Percentiles rank a stretch among this genome's conserved stretches.
Evolutionary conservation across 1,140 invertebrate genomes (phyloP).

Genomic region (Neodiprion virginianus): DNA sequence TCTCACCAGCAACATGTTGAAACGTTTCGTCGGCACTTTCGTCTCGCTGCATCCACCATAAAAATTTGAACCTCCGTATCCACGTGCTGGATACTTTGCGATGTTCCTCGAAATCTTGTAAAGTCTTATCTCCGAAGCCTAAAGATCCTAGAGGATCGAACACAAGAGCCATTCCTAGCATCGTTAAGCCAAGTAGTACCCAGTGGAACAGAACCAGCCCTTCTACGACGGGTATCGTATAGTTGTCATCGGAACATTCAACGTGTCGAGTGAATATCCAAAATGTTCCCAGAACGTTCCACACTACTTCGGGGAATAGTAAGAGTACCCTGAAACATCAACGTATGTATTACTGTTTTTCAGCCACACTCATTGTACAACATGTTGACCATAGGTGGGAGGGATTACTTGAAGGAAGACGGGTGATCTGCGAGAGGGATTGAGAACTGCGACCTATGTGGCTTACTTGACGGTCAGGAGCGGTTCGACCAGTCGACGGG

Average conservation of each 20-base stretch:
- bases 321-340: slow-evolving; percentile 68
- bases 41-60: slow-evolving; percentile 82
- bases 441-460: no score
- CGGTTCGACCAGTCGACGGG: slow-evolving; percentile 70
- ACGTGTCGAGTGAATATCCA: slow-evolving; percentile 79
- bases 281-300: slow-evolving; percentile 81
- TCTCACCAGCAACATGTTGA: slow-evolving; percentile 80
- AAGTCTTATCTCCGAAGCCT: slow-evolving; percentile 66
- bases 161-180: slow-evolving; percentile 78
- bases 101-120: slow-evolving; percentile 60
- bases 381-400: no score
- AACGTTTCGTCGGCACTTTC: slow-evolving; percentile 84
- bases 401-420: no score
- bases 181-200: slow-evolving; percentile 75
- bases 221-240: slow-evolving; percentile 76
- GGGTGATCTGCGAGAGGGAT: no score
- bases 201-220: slow-evolving; percentile 82
- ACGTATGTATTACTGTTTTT: slow-evolving; percentile 8
- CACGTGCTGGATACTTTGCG: slow-evolving; percentile 68
- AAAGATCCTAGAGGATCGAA: slow-evolving; percentile 83
- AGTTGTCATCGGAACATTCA: slow-evolving; percentile 71
- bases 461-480: slow-evolving; percentile 73
- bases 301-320: slow-evolving; percentile 75
- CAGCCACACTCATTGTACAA: no score
- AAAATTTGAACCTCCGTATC: slow-evolving; percentile 76